Percentiles rank a stretch among this genome's conserved stretches.
Evolutionary conservation across 2,113 vertebrate genomes (phyloP).

Genomic region (Oncorhynchus kisutch): DNA sequence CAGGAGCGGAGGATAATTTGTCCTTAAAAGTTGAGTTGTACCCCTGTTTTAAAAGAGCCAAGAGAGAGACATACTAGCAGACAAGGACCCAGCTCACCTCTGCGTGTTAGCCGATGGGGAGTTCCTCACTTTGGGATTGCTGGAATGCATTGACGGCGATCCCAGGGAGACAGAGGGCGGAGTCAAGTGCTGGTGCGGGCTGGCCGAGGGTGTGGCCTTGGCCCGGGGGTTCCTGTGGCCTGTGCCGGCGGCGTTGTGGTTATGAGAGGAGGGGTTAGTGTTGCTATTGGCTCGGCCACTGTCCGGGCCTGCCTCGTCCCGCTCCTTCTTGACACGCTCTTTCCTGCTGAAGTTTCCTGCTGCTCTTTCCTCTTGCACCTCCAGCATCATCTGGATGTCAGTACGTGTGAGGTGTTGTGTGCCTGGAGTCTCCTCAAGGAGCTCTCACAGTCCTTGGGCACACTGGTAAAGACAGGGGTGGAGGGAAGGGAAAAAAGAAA

Average conservation of each 20-base stretch:
- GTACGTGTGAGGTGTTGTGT: slow-evolving; percentile 35
- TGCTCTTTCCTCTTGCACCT: slow-evolving; percentile 78
- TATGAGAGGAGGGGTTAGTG: no score
- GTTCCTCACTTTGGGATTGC: slow-evolving; percentile 91
- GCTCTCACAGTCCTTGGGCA: slow-evolving; percentile 87
- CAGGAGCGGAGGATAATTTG: no score
- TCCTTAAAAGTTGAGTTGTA: no score
- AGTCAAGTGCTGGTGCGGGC: slow-evolving; percentile 77
- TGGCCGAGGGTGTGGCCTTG: slow-evolving; percentile 48
- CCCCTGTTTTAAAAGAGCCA: no score
- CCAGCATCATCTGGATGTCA: slow-evolving; percentile 80
- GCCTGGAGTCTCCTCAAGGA: slow-evolving; percentile 80
- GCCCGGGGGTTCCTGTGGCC: slow-evolving; percentile 54
- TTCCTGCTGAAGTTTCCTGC: slow-evolving; percentile 78
- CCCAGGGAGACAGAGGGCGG: slow-evolving; percentile 79
- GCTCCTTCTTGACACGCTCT: slow-evolving; percentile 78
- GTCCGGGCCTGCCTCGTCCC: slow-evolving; percentile 77
- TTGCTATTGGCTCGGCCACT: slow-evolving; percentile 53
- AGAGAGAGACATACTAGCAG: not conserved
- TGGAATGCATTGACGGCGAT: slow-evolving; percentile 94
- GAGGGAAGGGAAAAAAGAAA: not conserved
- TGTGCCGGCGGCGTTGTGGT: slow-evolving; percentile 38
- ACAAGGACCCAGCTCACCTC: slow-evolving; percentile 70
- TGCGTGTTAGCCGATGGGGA: slow-evolving; percentile 88
- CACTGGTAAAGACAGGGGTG: slow-evolving; percentile 54